A percentile compares a stretch with the other conserved stretches of the same genome.
These are phyloP conservation scores for Sericinus montela DNA, from an alignment of 2,888 invertebrate species.

Conservation along the genomic window DNA sequence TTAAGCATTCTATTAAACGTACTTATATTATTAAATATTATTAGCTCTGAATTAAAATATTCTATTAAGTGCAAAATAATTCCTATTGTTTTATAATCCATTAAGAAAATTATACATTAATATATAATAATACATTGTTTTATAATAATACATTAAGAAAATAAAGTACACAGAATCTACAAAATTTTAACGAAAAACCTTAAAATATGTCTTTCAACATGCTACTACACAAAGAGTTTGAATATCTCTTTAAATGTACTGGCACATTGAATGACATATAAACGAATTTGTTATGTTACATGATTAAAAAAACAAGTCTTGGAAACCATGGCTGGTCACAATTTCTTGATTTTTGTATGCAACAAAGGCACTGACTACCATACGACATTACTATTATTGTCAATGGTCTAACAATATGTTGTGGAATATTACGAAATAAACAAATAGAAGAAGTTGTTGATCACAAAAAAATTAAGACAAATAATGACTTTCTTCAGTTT, in stretches of 20 bases:
- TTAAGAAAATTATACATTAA: slow-evolving; percentile 19
- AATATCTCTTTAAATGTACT: too few species aligned
- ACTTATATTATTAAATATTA: slow-evolving; percentile 4
- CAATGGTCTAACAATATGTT: slow-evolving; percentile 9
- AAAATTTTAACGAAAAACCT: slow-evolving; percentile 4
- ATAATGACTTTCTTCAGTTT: too few species aligned
- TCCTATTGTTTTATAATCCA: slow-evolving; percentile 10
- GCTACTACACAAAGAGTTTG: too few species aligned
- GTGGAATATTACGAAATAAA: background rate
- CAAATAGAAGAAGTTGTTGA: too few species aligned
- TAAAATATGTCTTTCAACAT: too few species aligned
- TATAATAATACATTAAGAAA: slow-evolving; percentile 18
- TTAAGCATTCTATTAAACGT: slow-evolving; percentile 13
- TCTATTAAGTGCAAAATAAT: slow-evolving; percentile 18
- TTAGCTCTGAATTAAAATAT: slow-evolving; percentile 10
- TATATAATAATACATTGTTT: too few species aligned
- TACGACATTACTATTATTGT: slow-evolving; percentile 14
- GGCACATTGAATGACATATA: too few species aligned
- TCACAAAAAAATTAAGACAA: too few species aligned
- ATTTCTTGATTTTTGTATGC: background rate
- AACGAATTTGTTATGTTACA: too few species aligned
- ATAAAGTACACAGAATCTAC: slow-evolving; percentile 11
- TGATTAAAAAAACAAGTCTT: slow-evolving; percentile 4
- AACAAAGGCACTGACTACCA: slow-evolving; percentile 6
- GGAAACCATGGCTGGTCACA: background rate